phyloP scores from a whole-genome alignment of 2,888 invertebrate genomes.

The Steinernema hermaphroditum region DNA sequence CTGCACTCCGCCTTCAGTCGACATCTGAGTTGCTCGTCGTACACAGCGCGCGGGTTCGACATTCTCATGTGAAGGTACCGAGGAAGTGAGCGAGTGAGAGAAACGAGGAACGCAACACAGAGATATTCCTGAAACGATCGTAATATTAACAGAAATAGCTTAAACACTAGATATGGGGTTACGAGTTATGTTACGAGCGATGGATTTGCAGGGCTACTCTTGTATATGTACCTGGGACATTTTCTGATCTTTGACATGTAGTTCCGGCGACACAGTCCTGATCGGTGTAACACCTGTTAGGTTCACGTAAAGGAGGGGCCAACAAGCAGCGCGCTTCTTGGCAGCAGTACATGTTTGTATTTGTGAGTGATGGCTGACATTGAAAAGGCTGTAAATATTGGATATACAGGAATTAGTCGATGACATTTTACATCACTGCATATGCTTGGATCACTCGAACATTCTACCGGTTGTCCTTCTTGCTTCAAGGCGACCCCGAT shows the following conservation, averaged over 20 bases:
- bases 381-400: constrained; percentile 40
- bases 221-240: constrained; percentile 36
- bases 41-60: constrained; percentile 35
- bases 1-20: constrained; percentile 32
- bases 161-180: too few relatives aligned
- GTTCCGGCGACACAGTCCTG: constrained; percentile 32
- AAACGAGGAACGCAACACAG: constrained; percentile 35
- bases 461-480: constrained; percentile 37
- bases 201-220: not conserved
- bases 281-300: constrained; percentile 33
- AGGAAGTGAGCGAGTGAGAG: too few relatives aligned
- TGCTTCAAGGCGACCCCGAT: not conserved
- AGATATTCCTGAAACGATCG: constrained; percentile 30
- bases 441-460: constrained; percentile 35
- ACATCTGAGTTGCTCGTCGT: constrained; percentile 42
- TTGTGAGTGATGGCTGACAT: constrained; percentile 45
- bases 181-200: not conserved
- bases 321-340: constrained; percentile 41
- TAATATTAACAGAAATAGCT: too few relatives aligned
- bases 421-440: constrained; percentile 36
- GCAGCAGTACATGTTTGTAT: constrained; percentile 46
- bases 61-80: not conserved
- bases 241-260: constrained; percentile 33
- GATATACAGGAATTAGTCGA: too few relatives aligned
- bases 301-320: constrained; percentile 4